These are phyloP conservation scores for Nomada fucata DNA, from an alignment of 2,888 invertebrate genomes.

Conservation along the genomic window DNA sequence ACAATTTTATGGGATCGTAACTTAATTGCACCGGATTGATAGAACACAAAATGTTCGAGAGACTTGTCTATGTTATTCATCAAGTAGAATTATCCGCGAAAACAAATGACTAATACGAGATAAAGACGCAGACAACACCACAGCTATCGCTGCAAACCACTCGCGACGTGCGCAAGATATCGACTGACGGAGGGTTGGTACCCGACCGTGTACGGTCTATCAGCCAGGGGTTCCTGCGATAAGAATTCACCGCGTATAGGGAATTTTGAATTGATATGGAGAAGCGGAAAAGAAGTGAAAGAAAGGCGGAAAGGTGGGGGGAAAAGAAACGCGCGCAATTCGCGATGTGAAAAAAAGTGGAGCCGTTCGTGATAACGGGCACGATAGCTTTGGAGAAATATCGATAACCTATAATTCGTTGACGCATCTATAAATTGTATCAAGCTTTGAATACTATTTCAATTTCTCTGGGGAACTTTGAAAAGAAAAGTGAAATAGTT, in stretches of 20 bases:
- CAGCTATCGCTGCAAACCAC: constrained; percentile 20
- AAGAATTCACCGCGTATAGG: constrained; percentile 60
- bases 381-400: constrained; percentile 1
- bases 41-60: background rate
- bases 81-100: background rate
- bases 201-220: constrained; percentile 51
- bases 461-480: background rate
- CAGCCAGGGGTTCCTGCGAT: constrained; percentile 59
- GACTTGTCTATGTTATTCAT: background rate
- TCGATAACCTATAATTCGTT: background rate
- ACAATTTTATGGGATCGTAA: background rate
- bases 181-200: constrained; percentile 79
- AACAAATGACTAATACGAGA: background rate
- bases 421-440: background rate
- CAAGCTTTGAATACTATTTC: background rate
- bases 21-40: background rate
- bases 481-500: background rate
- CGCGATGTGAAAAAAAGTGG: background rate
- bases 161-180: constrained; percentile 76
- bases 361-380: background rate
- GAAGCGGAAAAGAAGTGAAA: background rate
- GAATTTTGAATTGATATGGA: constrained; percentile 54
- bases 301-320: no score
- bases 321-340: background rate
- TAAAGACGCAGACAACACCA: constrained; percentile 26